Conservation (phyloP, 2,113 vertebrate genomes). For the Hippopotamus amphibius region DNA sequence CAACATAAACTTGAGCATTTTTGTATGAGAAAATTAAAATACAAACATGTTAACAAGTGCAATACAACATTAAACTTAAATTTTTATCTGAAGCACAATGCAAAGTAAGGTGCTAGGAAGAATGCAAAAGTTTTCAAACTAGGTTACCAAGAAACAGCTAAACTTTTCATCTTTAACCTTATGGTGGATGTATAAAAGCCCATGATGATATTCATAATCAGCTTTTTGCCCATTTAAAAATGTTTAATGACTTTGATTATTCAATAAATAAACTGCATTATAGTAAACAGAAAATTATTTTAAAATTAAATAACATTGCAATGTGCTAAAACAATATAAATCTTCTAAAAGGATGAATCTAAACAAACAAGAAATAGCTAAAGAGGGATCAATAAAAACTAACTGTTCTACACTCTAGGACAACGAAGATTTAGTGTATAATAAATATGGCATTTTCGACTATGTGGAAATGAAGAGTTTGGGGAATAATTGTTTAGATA, state of each 20-base stretch:
- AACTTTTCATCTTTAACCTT: not conserved
- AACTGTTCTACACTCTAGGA: not conserved
- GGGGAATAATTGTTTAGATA: not conserved
- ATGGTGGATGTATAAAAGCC: not conserved
- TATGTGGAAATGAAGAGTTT: not conserved
- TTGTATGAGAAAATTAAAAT: not conserved
- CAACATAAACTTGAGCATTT: not conserved
- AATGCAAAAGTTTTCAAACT: not conserved
- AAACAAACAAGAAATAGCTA: not conserved
- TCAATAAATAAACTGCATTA: not conserved
- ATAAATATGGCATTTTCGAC: not conserved
- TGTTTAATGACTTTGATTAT: not conserved
- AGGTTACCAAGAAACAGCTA: not conserved
- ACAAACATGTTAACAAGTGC: not conserved
- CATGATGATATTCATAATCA: not conserved
- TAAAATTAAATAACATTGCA: not conserved
- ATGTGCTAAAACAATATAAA: not conserved
- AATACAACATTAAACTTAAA: not conserved
- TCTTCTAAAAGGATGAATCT: not conserved
- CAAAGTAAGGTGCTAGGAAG: not conserved
- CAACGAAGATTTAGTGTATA: not conserved
- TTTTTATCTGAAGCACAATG: not conserved
- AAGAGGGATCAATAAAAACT: not conserved
- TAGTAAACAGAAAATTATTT: not conserved
- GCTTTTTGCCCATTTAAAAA: not conserved